phyloP scores from a whole-genome alignment of 2,888 invertebrate genomes.

The Drosophila percnosoma region DNA sequence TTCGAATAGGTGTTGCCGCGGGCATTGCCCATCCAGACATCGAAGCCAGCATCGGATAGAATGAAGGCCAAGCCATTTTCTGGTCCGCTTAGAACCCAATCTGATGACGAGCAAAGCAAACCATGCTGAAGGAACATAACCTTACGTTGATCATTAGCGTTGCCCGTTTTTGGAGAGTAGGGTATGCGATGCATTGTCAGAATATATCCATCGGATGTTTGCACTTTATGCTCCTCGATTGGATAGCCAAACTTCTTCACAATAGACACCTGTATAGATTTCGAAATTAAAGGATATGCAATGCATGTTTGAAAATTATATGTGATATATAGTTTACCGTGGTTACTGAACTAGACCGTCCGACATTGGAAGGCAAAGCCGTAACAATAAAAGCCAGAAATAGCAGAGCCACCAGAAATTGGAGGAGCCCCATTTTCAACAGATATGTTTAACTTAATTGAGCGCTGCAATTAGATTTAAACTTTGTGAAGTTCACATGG shows the following conservation, averaged over 20 bases:
- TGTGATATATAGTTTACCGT: constrained; percentile 56
- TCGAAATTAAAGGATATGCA: not conserved
- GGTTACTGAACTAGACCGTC: constrained; percentile 61
- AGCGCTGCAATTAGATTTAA: constrained; percentile 14
- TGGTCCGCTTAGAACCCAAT: constrained; percentile 76
- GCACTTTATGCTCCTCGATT: constrained; percentile 87
- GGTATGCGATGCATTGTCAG: constrained; percentile 81
- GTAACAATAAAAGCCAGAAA: constrained; percentile 32
- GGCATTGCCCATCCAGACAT: constrained; percentile 82
- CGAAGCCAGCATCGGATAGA: constrained; percentile 76
- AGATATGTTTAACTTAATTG: constrained; percentile 9
- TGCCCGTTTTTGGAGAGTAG: constrained; percentile 59
- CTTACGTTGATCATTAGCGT: constrained; percentile 47
- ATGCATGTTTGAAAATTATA: not conserved
- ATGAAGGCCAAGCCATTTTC: constrained; percentile 69
- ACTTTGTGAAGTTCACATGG: not conserved
- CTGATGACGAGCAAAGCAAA: constrained; percentile 78
- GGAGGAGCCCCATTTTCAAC: constrained; percentile 49
- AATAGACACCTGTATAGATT: constrained; percentile 32
- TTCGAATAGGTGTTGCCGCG: constrained; percentile 79
- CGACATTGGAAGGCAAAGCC: constrained; percentile 51
- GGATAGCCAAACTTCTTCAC: constrained; percentile 67
- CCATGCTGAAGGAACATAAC: constrained; percentile 79
- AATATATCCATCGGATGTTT: constrained; percentile 82
- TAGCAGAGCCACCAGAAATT: constrained; percentile 34